phyloP scores from a whole-genome alignment of 1,140 invertebrate genomes.

The Rhagoletis zephyria region DNA sequence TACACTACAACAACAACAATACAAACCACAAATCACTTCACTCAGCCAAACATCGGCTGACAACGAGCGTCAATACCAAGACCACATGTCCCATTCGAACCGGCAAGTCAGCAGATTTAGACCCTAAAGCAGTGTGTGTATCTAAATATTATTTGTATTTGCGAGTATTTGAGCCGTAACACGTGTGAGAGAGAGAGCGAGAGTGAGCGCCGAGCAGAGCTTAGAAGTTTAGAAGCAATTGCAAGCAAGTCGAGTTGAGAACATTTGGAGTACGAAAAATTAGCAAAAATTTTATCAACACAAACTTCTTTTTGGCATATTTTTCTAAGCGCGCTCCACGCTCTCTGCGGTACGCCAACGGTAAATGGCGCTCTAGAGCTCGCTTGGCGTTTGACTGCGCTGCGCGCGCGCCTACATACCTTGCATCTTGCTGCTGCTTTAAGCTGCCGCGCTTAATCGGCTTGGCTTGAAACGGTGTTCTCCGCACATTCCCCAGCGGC shows the following conservation, averaged over 20 bases:
- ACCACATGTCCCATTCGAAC: slow-evolving; percentile 1
- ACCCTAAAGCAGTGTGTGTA: neutral
- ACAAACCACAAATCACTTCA: neutral
- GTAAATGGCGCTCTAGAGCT: neutral
- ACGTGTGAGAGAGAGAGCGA: slow-evolving; percentile 21
- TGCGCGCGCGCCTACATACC: neutral
- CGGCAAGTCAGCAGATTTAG: slow-evolving; percentile 35
- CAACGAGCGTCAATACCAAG: neutral
- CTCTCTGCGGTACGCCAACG: neutral
- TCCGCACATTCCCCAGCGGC: slow-evolving; percentile 5
- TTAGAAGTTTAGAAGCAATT: neutral
- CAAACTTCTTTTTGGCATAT: neutral
- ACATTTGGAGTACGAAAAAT: neutral
- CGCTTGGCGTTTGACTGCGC: neutral
- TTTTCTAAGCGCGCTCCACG: neutral
- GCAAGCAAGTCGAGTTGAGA: neutral
- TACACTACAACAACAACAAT: neutral
- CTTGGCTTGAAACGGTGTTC: slow-evolving; percentile 39
- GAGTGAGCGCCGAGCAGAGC: neutral
- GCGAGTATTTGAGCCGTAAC: slow-evolving; percentile 13
- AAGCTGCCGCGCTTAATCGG: slow-evolving; percentile 34
- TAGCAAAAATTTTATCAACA: neutral
- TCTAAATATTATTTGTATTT: neutral
- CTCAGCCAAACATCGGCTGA: neutral
- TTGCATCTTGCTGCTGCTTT: neutral